Conservation (phyloP, 2,888 invertebrate genomes). For the Meteorus cinctellus region DNA sequence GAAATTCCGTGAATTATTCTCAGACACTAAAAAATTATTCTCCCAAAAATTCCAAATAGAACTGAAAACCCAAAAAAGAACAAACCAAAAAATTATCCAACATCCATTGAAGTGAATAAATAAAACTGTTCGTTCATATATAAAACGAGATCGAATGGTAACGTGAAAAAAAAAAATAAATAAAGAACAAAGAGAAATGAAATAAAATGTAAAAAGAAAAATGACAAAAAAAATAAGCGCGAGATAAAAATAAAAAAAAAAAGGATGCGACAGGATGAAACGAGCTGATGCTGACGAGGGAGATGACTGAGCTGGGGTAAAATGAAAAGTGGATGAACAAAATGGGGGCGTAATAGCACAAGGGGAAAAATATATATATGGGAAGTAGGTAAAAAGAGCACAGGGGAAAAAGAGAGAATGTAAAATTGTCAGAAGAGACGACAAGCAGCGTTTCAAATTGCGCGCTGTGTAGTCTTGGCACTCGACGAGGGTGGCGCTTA, state of each 20-base stretch:
- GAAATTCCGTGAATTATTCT: too few species aligned
- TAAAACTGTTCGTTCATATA: constrained; percentile 65
- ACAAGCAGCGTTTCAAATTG: constrained; percentile 23
- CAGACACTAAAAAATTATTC: too few species aligned
- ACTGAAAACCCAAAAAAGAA: too few species aligned
- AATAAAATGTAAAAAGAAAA: constrained; percentile 21
- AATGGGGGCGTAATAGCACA: neutral
- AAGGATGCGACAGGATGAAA: constrained; percentile 47
- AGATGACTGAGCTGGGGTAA: constrained; percentile 6
- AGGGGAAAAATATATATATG: constrained; percentile 30
- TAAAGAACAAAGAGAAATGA: constrained; percentile 35
- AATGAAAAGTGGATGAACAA: constrained; percentile 38
- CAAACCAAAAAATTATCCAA: too few species aligned
- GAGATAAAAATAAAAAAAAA: neutral
- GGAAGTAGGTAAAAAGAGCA: neutral
- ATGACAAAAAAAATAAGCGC: neutral
- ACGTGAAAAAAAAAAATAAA: neutral
- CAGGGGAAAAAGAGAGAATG: constrained; percentile 12
- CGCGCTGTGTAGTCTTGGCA: constrained; percentile 16
- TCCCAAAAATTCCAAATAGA: too few species aligned
- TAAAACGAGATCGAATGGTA: constrained; percentile 36
- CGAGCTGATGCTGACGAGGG: constrained; percentile 5
- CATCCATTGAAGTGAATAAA: constrained; percentile 55
- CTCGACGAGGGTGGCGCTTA: constrained; percentile 54
- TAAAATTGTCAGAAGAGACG: constrained; percentile 30